Evolutionary conservation across 2,113 vertebrate genomes (phyloP).

Genomic region (Sprattus sprattus): DNA sequence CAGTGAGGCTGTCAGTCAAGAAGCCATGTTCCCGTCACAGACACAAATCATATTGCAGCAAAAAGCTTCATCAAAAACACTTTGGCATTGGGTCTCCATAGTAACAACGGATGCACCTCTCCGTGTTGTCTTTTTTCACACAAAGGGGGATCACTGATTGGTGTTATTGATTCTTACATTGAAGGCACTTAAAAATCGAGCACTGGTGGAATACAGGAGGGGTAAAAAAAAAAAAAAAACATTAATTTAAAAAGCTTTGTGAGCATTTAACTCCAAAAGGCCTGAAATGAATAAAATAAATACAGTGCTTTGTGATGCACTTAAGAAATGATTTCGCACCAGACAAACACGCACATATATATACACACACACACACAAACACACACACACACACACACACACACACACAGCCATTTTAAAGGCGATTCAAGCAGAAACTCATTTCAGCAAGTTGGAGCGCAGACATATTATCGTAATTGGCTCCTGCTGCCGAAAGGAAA

Average conservation of each 20-base stretch:
- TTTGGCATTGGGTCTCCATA: background rate
- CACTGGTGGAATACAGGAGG: background rate
- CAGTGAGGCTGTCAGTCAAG: background rate
- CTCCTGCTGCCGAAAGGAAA: conserved; percentile 19
- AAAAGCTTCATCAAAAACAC: background rate
- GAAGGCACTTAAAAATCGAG: background rate
- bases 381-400: background rate
- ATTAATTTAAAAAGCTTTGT: background rate
- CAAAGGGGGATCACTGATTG: background rate
- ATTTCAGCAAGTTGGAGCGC: conserved; percentile 12
- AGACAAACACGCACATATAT: background rate
- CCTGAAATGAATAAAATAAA: background rate
- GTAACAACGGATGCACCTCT: background rate
- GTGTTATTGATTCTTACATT: background rate
- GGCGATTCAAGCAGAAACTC: conserved; percentile 13
- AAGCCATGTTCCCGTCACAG: background rate
- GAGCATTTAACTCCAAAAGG: background rate
- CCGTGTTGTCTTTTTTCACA: background rate
- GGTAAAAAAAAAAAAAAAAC: background rate
- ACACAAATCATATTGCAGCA: background rate
- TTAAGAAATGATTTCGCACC: background rate
- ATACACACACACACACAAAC: background rate
- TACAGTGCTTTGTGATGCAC: background rate
- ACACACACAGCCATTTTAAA: background rate
- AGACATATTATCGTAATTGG: conserved; percentile 23